These are phyloP conservation scores for Trichacis sp. DNA, from an alignment of 2,888 invertebrate species.

Conservation along the genomic window DNA sequence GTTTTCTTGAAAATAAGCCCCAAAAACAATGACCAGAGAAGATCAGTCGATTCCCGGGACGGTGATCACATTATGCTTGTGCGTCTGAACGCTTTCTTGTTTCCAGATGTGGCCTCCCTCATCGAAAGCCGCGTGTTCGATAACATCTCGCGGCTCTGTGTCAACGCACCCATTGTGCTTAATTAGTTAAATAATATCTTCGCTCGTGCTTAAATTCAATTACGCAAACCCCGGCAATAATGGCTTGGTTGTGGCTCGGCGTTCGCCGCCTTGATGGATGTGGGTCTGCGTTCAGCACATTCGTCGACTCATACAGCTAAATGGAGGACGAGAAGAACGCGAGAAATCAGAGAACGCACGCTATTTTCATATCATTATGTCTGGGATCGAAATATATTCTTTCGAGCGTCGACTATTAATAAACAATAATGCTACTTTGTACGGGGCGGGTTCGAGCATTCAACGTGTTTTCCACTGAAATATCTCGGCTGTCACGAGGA, in stretches of 20 bases:
- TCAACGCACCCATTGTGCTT: constrained; percentile 65
- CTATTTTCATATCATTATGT: not conserved
- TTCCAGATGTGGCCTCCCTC: constrained; percentile 12
- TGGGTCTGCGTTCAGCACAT: constrained; percentile 44
- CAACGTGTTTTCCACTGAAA: too few species aligned
- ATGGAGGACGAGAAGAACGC: not conserved
- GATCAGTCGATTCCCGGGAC: not conserved
- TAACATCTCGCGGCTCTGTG: constrained; percentile 51
- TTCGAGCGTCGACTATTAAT: not conserved
- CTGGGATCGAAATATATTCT: not conserved
- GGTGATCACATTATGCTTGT: constrained; percentile 7
- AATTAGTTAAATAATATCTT: constrained; percentile 69
- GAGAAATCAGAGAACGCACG: not conserved
- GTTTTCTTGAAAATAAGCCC: too few species aligned
- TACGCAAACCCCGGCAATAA: constrained; percentile 62
- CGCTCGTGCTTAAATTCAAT: constrained; percentile 67
- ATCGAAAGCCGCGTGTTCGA: constrained; percentile 18
- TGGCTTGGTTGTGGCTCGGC: constrained; percentile 61
- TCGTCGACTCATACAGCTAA: constrained; percentile 40
- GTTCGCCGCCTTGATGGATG: constrained; percentile 64
- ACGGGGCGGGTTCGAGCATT: constrained; percentile 10
- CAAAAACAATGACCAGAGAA: too few species aligned
- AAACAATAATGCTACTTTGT: not conserved
- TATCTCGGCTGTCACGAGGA: too few species aligned
- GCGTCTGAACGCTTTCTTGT: constrained; percentile 23